Conservation (phyloP, 2,888 invertebrate genomes). For the Eurytoma californica region DNA sequence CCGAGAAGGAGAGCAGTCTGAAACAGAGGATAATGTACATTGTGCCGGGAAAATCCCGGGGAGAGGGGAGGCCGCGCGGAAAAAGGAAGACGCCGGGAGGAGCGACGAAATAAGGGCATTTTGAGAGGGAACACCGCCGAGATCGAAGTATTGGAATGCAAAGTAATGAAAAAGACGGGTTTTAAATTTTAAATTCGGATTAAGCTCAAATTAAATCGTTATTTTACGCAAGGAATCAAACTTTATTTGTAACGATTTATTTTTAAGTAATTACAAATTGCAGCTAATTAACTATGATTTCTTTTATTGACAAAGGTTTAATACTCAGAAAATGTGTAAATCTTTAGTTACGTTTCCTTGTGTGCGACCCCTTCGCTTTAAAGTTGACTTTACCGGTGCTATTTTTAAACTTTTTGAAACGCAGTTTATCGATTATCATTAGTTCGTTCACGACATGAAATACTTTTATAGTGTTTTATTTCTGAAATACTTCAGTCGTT, state of each 20-base stretch:
- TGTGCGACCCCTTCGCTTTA: conserved; percentile 17
- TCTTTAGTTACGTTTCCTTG: conserved; percentile 1
- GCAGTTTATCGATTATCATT: not conserved
- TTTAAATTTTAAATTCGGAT: no score
- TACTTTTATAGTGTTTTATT: no score
- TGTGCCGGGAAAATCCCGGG: conserved; percentile 4
- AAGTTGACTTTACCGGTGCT: not conserved
- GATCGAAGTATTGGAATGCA: no score
- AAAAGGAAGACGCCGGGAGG: not conserved
- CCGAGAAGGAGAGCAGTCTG: not conserved
- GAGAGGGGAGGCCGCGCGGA: not conserved
- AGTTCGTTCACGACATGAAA: not conserved
- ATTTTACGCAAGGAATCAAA: no score
- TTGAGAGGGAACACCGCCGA: not conserved
- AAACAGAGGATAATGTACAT: conserved; percentile 17
- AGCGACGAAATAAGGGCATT: not conserved
- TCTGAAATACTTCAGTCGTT: no score
- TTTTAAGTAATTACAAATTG: no score
- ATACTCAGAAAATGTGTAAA: not conserved
- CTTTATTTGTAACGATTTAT: no score
- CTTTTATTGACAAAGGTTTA: no score
- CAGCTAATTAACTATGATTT: no score
- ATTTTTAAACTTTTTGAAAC: conserved; percentile 11
- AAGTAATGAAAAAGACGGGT: no score
- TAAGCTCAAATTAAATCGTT: no score